Evolutionary conservation across 2,888 invertebrate genomes (phyloP), one percentile per base, ranked within the genome.

Genomic region (Microctonus aethiopoides): DNA sequence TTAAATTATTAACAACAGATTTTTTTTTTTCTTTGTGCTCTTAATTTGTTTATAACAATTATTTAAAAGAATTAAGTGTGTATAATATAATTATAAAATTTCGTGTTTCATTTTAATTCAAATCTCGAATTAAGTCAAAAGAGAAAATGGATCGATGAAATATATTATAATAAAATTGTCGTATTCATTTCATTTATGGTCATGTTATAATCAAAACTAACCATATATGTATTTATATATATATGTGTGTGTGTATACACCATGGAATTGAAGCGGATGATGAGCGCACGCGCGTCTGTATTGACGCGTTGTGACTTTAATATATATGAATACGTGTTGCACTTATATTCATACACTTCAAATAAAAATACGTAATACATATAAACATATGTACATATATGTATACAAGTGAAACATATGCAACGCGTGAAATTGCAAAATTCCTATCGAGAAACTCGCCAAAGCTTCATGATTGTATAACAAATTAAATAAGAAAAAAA

Each of bases 261-360:
- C 13, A 29, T 32, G 5, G 10, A 29, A 61, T 61, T 67, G 51
- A 51, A 46, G 32, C 46, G 20, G 51, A 68, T 69, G 67, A 73
- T 73, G 64, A 41, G 84, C 84, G 84, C 84, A 78, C 77, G 84
- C 84, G 82, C 81, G 76, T 71, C 76, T 75, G 77, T 84, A 84
- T 84, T 84, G 84, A 84, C 84, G 83, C 72, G 63, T 39, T 62
- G 29, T 63, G 26, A 24, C 39, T 39, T 34, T 13, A 24, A n/a
- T 52, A 51, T 51, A 11, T 32, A 11, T 22, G 52, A 36, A 51
- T 46, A 22, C 32, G 64, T 32, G 36, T 34, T 56, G 36, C 64
- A 64, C 9, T 13, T 46, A 36, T 10, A 60, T 46, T 36, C n/a
- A n/a, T n/a, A n/a, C n/a, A 39, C 65, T 24, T 32, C 16, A 11